Percentiles rank a stretch among this genome's conserved stretches.
Evolutionary conservation across 2,888 invertebrate genomes (phyloP).

Genomic region (Drosophila kokeensis): DNA sequence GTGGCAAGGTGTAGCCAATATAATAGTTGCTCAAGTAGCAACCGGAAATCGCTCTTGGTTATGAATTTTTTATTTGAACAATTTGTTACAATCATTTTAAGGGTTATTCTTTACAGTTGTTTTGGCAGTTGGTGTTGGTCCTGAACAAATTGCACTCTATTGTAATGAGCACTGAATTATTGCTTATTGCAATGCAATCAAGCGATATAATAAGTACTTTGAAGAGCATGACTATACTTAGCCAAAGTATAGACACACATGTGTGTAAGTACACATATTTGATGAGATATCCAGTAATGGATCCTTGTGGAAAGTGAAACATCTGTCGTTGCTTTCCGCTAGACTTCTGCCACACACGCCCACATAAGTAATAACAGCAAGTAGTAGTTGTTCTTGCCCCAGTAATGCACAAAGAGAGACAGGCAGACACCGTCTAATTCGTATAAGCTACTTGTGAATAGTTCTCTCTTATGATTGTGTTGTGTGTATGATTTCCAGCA

Average conservation of each 20-base stretch:
- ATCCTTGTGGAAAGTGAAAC: conserved; percentile 9
- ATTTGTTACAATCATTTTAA: not conserved
- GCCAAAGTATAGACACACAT: not conserved
- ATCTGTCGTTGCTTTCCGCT: conserved; percentile 1
- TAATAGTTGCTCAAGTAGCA: conserved; percentile 2
- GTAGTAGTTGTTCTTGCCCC: conserved; percentile 3
- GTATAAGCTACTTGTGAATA: conserved; percentile 9
- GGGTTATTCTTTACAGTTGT: not conserved
- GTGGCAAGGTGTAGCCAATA: not conserved
- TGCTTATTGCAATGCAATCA: conserved; percentile 7
- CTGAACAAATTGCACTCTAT: not conserved
- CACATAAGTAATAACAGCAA: conserved; percentile 25
- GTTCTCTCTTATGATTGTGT: not conserved
- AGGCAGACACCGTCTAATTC: conserved; percentile 2
- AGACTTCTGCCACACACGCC: conserved; percentile 4
- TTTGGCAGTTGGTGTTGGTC: not conserved
- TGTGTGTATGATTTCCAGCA: conserved; percentile 1
- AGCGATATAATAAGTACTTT: conserved; percentile 6
- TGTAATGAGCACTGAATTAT: not conserved
- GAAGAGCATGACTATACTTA: conserved; percentile 7
- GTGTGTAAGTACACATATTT: not conserved
- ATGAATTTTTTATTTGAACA: conserved; percentile 6
- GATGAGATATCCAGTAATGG: not conserved
- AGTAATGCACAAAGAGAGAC: conserved; percentile 8
- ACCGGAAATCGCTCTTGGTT: conserved; percentile 17